Percentiles rank a stretch among this genome's conserved stretches.
These are phyloP conservation scores for Momotus momota DNA, from an alignment of 2,797 vertebrate genomes.

Conservation along the genomic window DNA sequence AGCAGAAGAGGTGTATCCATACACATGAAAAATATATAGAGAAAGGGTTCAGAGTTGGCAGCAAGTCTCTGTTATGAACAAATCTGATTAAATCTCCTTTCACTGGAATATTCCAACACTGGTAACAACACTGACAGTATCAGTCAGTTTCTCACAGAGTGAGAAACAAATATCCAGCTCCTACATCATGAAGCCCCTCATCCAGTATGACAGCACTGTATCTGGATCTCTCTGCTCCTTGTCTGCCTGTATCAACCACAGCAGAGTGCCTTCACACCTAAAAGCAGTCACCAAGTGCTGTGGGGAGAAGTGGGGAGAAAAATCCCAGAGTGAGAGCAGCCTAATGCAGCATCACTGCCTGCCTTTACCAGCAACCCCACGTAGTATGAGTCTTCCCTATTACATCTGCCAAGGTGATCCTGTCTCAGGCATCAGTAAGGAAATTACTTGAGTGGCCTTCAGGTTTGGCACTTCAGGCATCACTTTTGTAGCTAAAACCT, in stretches of 20 bases:
- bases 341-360: rapidly evolving
- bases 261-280: neutral
- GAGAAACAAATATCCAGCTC: neutral
- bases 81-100: neutral
- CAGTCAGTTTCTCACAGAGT: neutral
- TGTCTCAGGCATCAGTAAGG: neutral
- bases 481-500: neutral
- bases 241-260: neutral
- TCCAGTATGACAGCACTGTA: neutral
- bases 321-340: neutral
- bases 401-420: neutral
- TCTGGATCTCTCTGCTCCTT: neutral
- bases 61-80: neutral
- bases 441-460: neutral
- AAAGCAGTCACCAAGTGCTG: neutral
- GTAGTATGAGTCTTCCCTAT: neutral
- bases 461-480: neutral
- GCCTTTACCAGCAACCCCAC: neutral
- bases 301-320: neutral
- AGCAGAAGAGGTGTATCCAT: neutral
- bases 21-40: neutral
- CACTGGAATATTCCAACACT: neutral
- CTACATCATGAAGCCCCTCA: neutral
- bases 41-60: neutral
- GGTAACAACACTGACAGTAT: neutral